Evolutionary conservation across 2,888 invertebrate species (phyloP).

Genomic region (Temnothorax rugatulus): DNA sequence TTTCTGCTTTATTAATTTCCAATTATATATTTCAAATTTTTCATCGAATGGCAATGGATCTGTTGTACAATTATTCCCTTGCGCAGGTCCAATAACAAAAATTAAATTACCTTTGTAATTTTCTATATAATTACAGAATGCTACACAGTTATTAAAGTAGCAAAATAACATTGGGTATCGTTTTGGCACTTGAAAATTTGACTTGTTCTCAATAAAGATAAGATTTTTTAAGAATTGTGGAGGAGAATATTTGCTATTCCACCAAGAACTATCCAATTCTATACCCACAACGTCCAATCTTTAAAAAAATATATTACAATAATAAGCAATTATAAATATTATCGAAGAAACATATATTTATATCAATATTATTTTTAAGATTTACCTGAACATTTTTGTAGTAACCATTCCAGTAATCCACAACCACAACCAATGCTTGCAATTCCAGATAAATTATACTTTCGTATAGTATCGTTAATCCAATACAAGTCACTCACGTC

Average conservation of each 20-base stretch:
- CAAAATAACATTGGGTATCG: slow-evolving; percentile 91
- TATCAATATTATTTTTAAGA: slow-evolving; percentile 34
- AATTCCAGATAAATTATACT: slow-evolving; percentile 87
- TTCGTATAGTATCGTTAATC: slow-evolving; percentile 86
- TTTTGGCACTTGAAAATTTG: slow-evolving; percentile 83
- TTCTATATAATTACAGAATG: slow-evolving; percentile 90
- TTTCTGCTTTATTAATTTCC: slow-evolving; percentile 88
- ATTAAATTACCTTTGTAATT: slow-evolving; percentile 89
- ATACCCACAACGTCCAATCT: slow-evolving; percentile 90
- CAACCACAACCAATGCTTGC: slow-evolving; percentile 93
- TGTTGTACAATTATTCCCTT: slow-evolving; percentile 89
- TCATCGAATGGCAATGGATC: slow-evolving; percentile 91
- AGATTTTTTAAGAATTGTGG: slow-evolving; percentile 88
- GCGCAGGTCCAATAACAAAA: slow-evolving; percentile 92
- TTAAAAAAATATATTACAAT: slow-evolving; percentile 81
- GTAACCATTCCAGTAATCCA: slow-evolving; percentile 94
- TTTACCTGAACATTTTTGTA: slow-evolving; percentile 90
- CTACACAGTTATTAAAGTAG: slow-evolving; percentile 92
- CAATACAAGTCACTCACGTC: slow-evolving; percentile 89
- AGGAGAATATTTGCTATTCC: slow-evolving; percentile 92
- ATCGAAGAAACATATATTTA: not conserved
- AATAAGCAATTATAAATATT: slow-evolving; percentile 12
- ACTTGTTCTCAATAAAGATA: slow-evolving; percentile 81
- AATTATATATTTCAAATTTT: slow-evolving; percentile 86
- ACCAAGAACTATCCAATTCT: slow-evolving; percentile 94